Conservation (phyloP, 2,797 vertebrate species). For the Salarias fasciatus region DNA sequence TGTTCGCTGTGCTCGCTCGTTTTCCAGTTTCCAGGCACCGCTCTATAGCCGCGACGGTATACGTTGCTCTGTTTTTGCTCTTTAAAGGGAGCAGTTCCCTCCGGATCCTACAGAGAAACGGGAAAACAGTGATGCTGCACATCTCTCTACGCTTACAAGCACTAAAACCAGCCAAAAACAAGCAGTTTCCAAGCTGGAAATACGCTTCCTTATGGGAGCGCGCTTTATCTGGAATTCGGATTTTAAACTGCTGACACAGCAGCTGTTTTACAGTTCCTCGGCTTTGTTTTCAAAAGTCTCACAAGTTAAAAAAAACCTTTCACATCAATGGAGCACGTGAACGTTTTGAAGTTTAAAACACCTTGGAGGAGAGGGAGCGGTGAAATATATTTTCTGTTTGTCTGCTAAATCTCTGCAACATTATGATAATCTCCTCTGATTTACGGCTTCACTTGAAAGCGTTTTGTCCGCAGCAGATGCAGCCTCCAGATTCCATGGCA, state of each 20-base stretch:
- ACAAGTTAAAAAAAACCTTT: slow-evolving; percentile 27
- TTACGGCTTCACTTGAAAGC: not conserved
- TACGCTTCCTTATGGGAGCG: slow-evolving; percentile 26
- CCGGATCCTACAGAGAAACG: slow-evolving; percentile 16
- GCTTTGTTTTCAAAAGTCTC: slow-evolving; percentile 15
- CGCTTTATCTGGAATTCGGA: slow-evolving; percentile 49
- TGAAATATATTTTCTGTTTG: not conserved
- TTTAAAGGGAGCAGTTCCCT: not conserved
- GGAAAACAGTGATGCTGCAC: slow-evolving; percentile 26
- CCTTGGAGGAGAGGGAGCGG: not conserved
- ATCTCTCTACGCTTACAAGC: slow-evolving; percentile 48
- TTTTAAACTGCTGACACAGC: slow-evolving; percentile 54
- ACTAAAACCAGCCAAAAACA: slow-evolving; percentile 39
- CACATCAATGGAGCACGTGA: slow-evolving; percentile 23
- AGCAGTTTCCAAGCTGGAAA: slow-evolving; percentile 59
- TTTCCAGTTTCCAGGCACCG: slow-evolving; percentile 34
- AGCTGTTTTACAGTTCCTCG: slow-evolving; percentile 35
- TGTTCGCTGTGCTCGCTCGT: slow-evolving; percentile 31
- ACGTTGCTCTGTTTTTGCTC: slow-evolving; percentile 6
- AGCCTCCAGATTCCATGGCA: slow-evolving; percentile 23
- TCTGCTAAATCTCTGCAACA: slow-evolving; percentile 4
- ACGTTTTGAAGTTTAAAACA: not conserved
- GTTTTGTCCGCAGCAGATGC: not conserved
- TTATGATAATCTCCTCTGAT: not conserved
- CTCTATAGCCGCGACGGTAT: slow-evolving; percentile 24